A percentile compares a stretch with the other conserved stretches of the same genome.
Evolutionary conservation across 2,113 vertebrate genomes (phyloP).

Genomic region (Ariopsis seemanni): DNA sequence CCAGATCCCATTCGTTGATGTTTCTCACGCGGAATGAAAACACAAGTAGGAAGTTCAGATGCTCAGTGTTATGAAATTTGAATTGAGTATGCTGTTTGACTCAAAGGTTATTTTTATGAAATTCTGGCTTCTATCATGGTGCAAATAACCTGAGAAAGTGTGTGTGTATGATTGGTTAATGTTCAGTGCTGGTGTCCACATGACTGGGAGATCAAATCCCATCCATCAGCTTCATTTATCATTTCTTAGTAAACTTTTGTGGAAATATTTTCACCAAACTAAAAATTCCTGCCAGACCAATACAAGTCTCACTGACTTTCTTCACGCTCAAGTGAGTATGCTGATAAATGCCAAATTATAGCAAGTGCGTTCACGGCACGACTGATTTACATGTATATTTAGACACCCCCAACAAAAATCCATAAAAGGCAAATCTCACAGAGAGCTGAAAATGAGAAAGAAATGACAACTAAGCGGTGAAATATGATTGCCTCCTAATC

Average conservation of each 20-base stretch:
- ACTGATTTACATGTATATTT: neutral
- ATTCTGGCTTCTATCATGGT: neutral
- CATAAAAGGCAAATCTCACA: neutral
- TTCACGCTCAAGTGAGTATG: neutral
- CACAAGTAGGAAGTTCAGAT: neutral
- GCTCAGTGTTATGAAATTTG: neutral
- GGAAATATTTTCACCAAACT: neutral
- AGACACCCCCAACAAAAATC: neutral
- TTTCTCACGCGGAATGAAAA: neutral
- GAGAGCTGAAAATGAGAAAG: neutral
- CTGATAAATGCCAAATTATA: neutral
- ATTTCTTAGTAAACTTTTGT: no score
- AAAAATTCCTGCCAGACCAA: neutral
- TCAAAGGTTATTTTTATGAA: neutral
- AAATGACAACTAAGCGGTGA: neutral
- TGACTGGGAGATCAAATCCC: neutral
- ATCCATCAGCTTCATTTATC: no score
- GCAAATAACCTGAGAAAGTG: neutral
- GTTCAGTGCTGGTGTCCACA: neutral
- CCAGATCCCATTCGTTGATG: neutral
- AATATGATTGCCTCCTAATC: neutral
- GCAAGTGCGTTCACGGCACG: neutral
- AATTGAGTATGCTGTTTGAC: neutral
- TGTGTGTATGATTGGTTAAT: neutral
- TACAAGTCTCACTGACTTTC: neutral